Percentiles rank a stretch among this genome's conserved stretches.
phyloP scores from a whole-genome alignment of 2,888 invertebrate genomes.

The Allophyes oxyacanthae region DNA sequence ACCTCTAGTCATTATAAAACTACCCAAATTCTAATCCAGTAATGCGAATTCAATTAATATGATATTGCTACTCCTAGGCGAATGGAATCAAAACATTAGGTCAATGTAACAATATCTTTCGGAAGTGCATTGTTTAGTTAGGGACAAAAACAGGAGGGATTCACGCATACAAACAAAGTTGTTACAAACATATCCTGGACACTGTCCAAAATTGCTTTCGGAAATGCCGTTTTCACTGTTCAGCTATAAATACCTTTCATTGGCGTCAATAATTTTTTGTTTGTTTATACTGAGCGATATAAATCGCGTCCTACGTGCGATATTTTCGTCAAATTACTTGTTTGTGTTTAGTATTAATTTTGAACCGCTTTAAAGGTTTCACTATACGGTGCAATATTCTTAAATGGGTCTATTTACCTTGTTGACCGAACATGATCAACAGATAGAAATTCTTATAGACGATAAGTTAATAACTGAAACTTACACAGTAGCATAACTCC shows the following conservation, averaged over 20 bases:
- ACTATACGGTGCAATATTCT: background rate
- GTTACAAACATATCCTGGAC: slow-evolving; percentile 56
- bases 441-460: no score
- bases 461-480: no score
- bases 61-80: no score
- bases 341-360: slow-evolving; percentile 4
- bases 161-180: slow-evolving; percentile 12
- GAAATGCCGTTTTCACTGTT: slow-evolving; percentile 55
- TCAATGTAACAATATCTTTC: background rate
- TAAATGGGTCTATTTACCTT: no score
- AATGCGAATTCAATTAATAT: no score
- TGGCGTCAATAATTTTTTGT: slow-evolving; percentile 51
- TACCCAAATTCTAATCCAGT: no score
- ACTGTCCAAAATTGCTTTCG: slow-evolving; percentile 57
- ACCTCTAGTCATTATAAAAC: no score
- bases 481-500: no score
- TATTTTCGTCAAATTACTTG: slow-evolving; percentile 5
- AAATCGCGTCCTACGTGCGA: slow-evolving; percentile 23
- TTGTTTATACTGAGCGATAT: slow-evolving; percentile 18
- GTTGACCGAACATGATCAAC: no score
- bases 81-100: no score
- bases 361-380: background rate
- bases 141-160: slow-evolving; percentile 25
- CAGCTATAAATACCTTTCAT: slow-evolving; percentile 49
- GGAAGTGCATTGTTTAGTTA: slow-evolving; percentile 12